phyloP scores from a whole-genome alignment of 2,888 invertebrate genomes.

The Melipona beecheii region DNA sequence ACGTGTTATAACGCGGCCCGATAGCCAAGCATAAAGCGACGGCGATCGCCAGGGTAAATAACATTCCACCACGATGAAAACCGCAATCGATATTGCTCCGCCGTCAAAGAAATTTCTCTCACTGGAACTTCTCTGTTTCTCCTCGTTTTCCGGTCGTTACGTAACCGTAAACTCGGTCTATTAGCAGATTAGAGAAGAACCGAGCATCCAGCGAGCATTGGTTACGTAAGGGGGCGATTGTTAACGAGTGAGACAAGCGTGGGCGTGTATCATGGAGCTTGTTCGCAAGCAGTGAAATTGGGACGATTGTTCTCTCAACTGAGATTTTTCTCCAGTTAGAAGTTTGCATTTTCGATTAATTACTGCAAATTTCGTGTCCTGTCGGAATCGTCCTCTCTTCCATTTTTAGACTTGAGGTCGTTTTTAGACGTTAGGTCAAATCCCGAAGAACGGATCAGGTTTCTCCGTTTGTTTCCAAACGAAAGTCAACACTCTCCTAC shows the following conservation, averaged over 20 bases:
- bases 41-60: neutral
- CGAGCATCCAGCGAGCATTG: neutral
- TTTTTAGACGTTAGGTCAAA: too few relatives aligned
- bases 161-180: conserved; percentile 15
- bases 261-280: neutral
- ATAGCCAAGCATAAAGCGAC: neutral
- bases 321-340: neutral
- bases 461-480: neutral
- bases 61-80: conserved; percentile 7
- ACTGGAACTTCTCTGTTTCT: neutral
- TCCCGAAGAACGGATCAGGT: too few relatives aligned
- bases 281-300: neutral
- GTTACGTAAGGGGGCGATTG: conserved; percentile 8
- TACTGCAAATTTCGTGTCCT: too few relatives aligned
- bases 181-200: conserved; percentile 13
- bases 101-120: conserved; percentile 1
- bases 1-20: neutral
- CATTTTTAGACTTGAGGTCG: too few relatives aligned
- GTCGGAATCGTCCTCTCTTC: too few relatives aligned
- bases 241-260: neutral
- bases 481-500: neutral
- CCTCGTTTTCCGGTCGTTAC: neutral
- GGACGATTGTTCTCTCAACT: neutral
- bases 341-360: too few relatives aligned
- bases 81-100: neutral